These are phyloP conservation scores for Lagopus leucura DNA, from an alignment of 2,113 vertebrate species.

Conservation along the genomic window DNA sequence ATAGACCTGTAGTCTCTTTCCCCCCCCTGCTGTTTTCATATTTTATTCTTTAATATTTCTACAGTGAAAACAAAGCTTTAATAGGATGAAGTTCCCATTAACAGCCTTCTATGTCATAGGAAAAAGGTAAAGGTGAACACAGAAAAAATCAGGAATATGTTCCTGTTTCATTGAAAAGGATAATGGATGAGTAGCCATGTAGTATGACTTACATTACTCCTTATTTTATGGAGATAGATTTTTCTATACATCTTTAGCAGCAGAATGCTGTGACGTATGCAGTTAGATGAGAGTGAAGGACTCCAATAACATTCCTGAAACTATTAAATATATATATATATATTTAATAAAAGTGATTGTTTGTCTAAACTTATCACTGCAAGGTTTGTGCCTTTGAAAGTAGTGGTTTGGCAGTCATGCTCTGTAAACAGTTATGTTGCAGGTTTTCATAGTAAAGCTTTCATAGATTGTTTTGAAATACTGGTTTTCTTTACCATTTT, in stretches of 20 bases:
- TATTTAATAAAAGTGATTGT: background rate
- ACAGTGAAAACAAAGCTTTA: fast-evolving
- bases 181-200: background rate
- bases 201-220: background rate
- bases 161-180: background rate
- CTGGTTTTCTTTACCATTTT: background rate
- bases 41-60: background rate
- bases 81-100: background rate
- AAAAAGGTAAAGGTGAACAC: background rate
- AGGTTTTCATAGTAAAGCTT: background rate
- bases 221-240: background rate
- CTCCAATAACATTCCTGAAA: background rate
- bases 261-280: background rate
- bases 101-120: background rate
- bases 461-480: background rate
- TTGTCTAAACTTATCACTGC: background rate
- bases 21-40: background rate
- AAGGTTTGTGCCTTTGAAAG: background rate
- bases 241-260: background rate
- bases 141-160: background rate
- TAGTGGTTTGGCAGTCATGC: background rate
- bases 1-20: background rate
- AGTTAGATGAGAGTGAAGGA: background rate
- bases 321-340: too few relatives aligned
- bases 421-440: background rate